Evolutionary conservation across 2,113 vertebrate species (phyloP), one percentile per base, ranked within the genome.

Genomic region (Xenopus laevis): DNA sequence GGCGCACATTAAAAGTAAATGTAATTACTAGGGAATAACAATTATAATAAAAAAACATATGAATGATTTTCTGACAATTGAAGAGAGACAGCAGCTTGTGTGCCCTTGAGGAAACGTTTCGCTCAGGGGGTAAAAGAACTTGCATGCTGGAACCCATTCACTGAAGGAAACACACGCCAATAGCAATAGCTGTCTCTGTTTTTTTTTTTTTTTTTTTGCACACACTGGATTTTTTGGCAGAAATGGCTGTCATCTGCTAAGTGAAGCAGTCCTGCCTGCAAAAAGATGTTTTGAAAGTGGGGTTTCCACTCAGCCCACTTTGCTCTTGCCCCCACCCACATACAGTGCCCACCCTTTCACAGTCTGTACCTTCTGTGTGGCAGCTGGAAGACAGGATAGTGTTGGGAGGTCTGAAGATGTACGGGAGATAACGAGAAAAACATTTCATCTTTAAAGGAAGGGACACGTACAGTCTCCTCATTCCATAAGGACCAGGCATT

Each of bases 401-500:
- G 86, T 92, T 93, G 78, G 95, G 92, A 89, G 95, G 94, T 83
- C 95, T 90, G 92, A 97, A 96, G 90, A 96, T 87, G 87, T 96
- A 96, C 80, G 95, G 95, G 84, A 96, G 95, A 79, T 96, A 97
- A 81, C 95, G 95, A 86, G 94, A 97, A 90, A 96, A 96, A 92
- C 95, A 96, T 95, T 96, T 96, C 95, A 97, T 97, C 91, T 95
- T 95, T 90, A 87, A 86, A 86, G 85, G 86, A 80, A 68, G 61
- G 71, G 64, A 71, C 82, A 79, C 83, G 85, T 74, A 59, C 78
- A 81, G 79, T 78, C 82, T 79, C 77, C 79, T 81, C 84, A 84
- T 62, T 82, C 84, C 88, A 84, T 83, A 46, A 78, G 87, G 82
- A 81, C 63, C 74, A 78, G 81, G 87, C 77, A 71, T 59, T 77